Conservation (phyloP, 2,113 vertebrate species). For the Chloroceryle aenea region DNA sequence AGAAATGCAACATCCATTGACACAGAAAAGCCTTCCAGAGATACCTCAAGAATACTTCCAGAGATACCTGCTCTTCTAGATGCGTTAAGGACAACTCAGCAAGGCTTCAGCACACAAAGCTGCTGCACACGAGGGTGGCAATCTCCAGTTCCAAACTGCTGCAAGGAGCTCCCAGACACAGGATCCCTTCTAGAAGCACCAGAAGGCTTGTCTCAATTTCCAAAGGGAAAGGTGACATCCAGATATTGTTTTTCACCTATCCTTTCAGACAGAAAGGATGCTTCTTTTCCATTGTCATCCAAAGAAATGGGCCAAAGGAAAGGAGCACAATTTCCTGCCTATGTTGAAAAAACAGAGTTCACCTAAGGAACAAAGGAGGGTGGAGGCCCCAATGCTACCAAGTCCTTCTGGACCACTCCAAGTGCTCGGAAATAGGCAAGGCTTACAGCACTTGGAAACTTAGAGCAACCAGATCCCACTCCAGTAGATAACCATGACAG, state of each 20-base stretch:
- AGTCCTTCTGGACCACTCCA: background rate
- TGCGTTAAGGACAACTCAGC: background rate
- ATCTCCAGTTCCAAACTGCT: background rate
- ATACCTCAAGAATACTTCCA: too few species aligned
- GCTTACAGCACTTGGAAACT: background rate
- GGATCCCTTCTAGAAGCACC: background rate
- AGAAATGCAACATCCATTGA: background rate
- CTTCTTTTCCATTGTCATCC: slow-evolving; percentile 10
- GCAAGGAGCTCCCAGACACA: background rate
- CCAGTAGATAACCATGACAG: background rate
- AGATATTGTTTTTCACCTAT: slow-evolving; percentile 40
- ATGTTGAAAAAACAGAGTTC: slow-evolving; percentile 32
- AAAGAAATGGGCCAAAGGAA: slow-evolving; percentile 36
- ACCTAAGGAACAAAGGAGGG: slow-evolving; percentile 45
- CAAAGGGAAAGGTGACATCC: slow-evolving; percentile 1
- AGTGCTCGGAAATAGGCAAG: background rate
- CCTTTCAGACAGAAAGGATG: background rate
- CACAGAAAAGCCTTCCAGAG: background rate
- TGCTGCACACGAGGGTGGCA: background rate
- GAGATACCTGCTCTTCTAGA: background rate
- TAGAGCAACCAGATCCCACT: background rate
- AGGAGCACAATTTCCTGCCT: slow-evolving; percentile 38
- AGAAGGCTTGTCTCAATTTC: background rate
- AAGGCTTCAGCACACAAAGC: background rate
- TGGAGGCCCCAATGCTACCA: background rate